Base-by-base conservation (phyloP, 2,888 invertebrate genomes). In the Panopea generosa region DNA sequence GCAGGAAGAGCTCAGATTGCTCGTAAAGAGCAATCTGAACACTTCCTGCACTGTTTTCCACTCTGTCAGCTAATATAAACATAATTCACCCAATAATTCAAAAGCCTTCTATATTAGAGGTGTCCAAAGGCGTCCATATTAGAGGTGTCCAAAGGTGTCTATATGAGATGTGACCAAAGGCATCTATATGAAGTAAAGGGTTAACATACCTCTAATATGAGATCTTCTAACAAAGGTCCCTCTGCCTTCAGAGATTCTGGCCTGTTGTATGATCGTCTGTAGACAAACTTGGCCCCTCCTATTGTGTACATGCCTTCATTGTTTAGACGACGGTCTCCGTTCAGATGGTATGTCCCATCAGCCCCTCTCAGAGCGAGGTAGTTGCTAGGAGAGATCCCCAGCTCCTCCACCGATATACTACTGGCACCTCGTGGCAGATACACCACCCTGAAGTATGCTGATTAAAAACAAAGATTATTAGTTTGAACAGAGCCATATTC, bases 261-360 rank as follows among this genome's bases (percentile, higher is more conserved):
- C 0, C 78, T 73, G 45, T 84, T 83, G 56, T 84, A 84, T 7
- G 79, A 65, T 18, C 98, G 94, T 85, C 97, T 96, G 92, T 99
- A 99, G 90, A 96, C 95, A 95, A 98, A 98, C 88, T 95, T 95
- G 4, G 96, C 95, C 14, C 97, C 97, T 0, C 96, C 96, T 88
- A 97, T 97, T 71, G 94, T 93, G 87, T 96, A 93, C 38, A 95
- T 95, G 62, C 96, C 94, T 0, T 98, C 97, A 91, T 97, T 97
- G 93, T 98, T 97, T 89, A 99, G 97, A 90, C 96, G 95, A 96
- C 97, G 98, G 91, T 98, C 96, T 0, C 99, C 99, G 93, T 99
- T 99, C 61, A 99, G 94, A 91, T 97, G 97, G 92, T 96, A 99
- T 85, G 96, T 94, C 2, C 96, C 96, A 55, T 95, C 94, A 66